phyloP scores from a whole-genome alignment of 2,113 vertebrate genomes.

The Calypte anna region DNA sequence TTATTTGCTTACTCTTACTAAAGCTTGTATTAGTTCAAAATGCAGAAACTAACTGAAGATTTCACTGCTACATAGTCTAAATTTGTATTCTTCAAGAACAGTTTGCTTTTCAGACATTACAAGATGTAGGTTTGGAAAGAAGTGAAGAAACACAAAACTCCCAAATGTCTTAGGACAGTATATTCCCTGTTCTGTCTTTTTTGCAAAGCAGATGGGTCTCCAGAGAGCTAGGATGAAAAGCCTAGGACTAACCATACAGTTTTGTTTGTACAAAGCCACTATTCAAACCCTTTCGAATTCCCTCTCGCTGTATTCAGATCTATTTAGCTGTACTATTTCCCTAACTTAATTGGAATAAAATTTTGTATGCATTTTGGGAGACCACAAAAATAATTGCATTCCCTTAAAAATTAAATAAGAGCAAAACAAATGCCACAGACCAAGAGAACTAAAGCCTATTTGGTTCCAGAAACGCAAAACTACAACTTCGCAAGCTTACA shows the following conservation, averaged over 20 bases:
- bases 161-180: background rate
- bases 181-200: background rate
- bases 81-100: background rate
- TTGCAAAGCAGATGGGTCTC: background rate
- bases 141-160: background rate
- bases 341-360: background rate
- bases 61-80: background rate
- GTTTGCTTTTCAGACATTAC: background rate
- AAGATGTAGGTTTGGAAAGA: background rate
- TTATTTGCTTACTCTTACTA: constrained; percentile 39
- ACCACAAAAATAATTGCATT: background rate
- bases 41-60: background rate
- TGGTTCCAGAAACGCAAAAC: background rate
- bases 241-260: background rate
- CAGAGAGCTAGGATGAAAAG: background rate
- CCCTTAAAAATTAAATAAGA: background rate
- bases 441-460: background rate
- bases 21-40: constrained; percentile 41
- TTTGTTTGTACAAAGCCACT: background rate
- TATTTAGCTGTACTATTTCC: background rate
- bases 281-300: background rate
- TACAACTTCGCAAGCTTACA: background rate
- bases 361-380: background rate
- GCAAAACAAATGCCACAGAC: background rate
- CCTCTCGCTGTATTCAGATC: background rate